A percentile compares a stretch with the other conserved stretches of the same genome.
Evolutionary conservation across 1,140 invertebrate genomes (phyloP).

Genomic region (Agraylea sexmaculata): DNA sequence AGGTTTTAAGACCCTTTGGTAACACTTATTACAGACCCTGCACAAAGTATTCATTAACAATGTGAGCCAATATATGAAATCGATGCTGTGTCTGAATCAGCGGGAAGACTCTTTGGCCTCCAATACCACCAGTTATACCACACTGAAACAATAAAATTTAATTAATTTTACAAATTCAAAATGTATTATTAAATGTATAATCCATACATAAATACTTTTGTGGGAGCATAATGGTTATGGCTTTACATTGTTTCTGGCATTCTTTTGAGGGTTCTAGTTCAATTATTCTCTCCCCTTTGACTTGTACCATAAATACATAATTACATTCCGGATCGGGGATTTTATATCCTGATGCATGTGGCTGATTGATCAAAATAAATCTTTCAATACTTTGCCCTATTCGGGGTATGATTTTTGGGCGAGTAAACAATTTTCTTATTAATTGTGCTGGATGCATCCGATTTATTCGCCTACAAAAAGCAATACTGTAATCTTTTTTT

Average conservation of each 20-base stretch:
- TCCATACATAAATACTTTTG: slow-evolving; percentile 57
- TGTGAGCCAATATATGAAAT: slow-evolving; percentile 61
- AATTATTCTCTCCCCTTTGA: slow-evolving; percentile 50
- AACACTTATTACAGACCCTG: no score
- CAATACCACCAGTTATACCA: slow-evolving; percentile 81
- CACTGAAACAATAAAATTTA: slow-evolving; percentile 45
- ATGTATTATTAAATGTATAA: slow-evolving; percentile 8
- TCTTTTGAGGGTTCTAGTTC: slow-evolving; percentile 53
- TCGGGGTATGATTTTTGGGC: slow-evolving; percentile 45
- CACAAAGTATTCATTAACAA: slow-evolving; percentile 47
- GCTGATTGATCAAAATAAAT: slow-evolving; percentile 57
- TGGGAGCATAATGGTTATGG: slow-evolving; percentile 49
- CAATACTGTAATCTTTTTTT: slow-evolving; percentile 7
- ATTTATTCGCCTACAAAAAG: slow-evolving; percentile 52
- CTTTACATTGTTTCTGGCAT: slow-evolving; percentile 50
- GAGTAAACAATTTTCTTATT: slow-evolving; percentile 51
- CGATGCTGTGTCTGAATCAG: slow-evolving; percentile 44
- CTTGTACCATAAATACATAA: slow-evolving; percentile 56
- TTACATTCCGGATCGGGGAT: slow-evolving; percentile 65
- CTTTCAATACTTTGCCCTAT: slow-evolving; percentile 59
- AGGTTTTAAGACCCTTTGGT: no score
- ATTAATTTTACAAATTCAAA: slow-evolving; percentile 2
- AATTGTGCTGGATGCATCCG: slow-evolving; percentile 51
- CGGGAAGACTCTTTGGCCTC: slow-evolving; percentile 52
- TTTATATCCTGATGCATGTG: slow-evolving; percentile 42